Evolutionary conservation across 2,113 vertebrate genomes (phyloP).

Genomic region (Setophaga petechia): DNA sequence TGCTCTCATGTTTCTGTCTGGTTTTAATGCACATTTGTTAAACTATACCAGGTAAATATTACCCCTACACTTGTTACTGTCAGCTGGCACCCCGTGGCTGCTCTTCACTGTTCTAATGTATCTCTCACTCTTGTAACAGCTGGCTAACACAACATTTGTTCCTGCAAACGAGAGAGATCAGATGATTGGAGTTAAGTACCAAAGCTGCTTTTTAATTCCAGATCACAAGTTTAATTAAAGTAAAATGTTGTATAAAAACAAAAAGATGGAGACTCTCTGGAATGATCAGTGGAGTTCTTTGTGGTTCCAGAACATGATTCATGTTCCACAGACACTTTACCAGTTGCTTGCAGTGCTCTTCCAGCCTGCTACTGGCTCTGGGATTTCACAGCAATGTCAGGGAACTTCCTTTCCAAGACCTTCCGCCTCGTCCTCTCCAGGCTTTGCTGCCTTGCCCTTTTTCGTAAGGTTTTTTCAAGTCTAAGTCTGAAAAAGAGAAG

Average conservation of each 20-base stretch:
- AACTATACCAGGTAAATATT: not conserved
- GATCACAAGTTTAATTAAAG: not conserved
- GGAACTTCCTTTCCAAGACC: conserved; percentile 76
- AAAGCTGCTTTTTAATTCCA: not conserved
- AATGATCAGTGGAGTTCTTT: not conserved
- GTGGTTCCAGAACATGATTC: not conserved
- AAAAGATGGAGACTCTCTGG: not conserved
- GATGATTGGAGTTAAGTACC: not conserved
- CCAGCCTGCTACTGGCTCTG: conserved; percentile 26
- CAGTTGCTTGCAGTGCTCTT: not conserved
- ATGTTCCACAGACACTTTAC: not conserved
- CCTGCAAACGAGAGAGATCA: not conserved
- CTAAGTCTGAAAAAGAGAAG: conserved; percentile 79
- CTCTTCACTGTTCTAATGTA: not conserved
- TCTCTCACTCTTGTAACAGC: not conserved
- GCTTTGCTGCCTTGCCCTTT: conserved; percentile 44
- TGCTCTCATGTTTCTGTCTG: not conserved
- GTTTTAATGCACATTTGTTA: not conserved
- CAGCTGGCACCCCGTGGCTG: not conserved
- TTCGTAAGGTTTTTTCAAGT: conserved; percentile 78
- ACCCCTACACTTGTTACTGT: not conserved
- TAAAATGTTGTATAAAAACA: not conserved
- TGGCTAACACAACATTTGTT: not conserved
- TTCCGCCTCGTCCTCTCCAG: conserved; percentile 59
- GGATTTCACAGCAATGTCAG: conserved; percentile 70